A percentile compares a stretch with the other conserved stretches of the same genome.
These are phyloP conservation scores for Brachionichthys hirsutus DNA, from an alignment of 2,113 vertebrate species.

Conservation along the genomic window DNA sequence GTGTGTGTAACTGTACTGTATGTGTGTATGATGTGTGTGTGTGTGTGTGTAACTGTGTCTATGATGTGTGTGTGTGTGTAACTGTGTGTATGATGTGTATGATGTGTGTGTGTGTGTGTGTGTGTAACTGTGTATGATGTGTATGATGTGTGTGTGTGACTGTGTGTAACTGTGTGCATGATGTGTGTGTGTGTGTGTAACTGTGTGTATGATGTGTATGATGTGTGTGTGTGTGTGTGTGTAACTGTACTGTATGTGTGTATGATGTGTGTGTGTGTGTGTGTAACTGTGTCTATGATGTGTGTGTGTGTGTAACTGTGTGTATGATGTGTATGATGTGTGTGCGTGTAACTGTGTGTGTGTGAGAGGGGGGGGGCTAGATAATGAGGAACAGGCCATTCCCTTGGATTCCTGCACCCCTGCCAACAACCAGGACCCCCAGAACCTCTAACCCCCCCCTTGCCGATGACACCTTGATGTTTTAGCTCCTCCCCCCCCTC, in stretches of 20 bases:
- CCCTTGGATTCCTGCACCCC: slow-evolving; percentile 72
- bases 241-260: slow-evolving; percentile 20
- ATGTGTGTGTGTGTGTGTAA: slow-evolving; percentile 1
- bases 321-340: slow-evolving; percentile 23
- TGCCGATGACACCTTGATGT: slow-evolving; percentile 57
- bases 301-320: slow-evolving; percentile 28
- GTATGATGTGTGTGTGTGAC: too few relatives aligned
- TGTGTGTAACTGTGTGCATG: too few relatives aligned
- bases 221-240: slow-evolving; percentile 16
- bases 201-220: too few relatives aligned
- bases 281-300: too few relatives aligned
- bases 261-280: slow-evolving; percentile 4
- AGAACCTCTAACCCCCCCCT: slow-evolving; percentile 36
- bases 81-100: background rate
- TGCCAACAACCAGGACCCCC: slow-evolving; percentile 68
- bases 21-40: background rate
- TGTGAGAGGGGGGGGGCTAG: slow-evolving; percentile 28
- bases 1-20: too few relatives aligned
- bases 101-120: too few relatives aligned
- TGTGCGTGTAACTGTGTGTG: slow-evolving; percentile 35
- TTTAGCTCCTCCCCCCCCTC: slow-evolving; percentile 39
- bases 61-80: slow-evolving; percentile 29
- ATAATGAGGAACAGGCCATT: slow-evolving; percentile 81
- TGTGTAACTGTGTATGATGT: too few relatives aligned
- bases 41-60: background rate